These are phyloP conservation scores for Slavum lentiscoides DNA, from an alignment of 2,888 invertebrate genomes.

Conservation along the genomic window DNA sequence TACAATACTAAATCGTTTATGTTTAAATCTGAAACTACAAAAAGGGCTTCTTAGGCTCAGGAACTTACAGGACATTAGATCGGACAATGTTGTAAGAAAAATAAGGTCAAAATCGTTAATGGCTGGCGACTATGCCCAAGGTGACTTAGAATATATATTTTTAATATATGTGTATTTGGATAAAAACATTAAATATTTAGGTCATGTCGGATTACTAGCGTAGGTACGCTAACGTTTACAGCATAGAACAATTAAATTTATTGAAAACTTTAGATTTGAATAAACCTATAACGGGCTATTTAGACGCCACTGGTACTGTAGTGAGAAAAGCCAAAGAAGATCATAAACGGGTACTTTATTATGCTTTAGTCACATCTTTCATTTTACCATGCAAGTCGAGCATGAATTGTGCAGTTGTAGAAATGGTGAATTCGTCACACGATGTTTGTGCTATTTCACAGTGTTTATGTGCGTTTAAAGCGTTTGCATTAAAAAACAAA, in stretches of 20 bases:
- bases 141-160: conserved; percentile 13
- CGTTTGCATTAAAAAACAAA: not conserved
- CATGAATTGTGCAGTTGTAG: not conserved
- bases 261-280: too few species aligned
- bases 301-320: conserved; percentile 7
- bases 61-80: conserved; percentile 22
- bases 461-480: not conserved
- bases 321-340: not conserved
- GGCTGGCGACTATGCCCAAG: not conserved
- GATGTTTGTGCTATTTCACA: not conserved
- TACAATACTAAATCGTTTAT: too few species aligned
- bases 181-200: not conserved
- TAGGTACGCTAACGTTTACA: conserved; percentile 12
- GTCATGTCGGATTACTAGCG: conserved; percentile 2
- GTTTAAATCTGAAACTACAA: too few species aligned
- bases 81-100: not conserved
- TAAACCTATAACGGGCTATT: not conserved
- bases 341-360: not conserved
- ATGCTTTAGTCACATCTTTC: not conserved
- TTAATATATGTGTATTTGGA: not conserved
- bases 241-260: not conserved
- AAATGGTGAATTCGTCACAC: conserved; percentile 18
- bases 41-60: too few species aligned
- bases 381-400: not conserved
- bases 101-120: not conserved